Conservation (phyloP, 1,140 invertebrate genomes). For the Eupristina koningsbergeri region DNA sequence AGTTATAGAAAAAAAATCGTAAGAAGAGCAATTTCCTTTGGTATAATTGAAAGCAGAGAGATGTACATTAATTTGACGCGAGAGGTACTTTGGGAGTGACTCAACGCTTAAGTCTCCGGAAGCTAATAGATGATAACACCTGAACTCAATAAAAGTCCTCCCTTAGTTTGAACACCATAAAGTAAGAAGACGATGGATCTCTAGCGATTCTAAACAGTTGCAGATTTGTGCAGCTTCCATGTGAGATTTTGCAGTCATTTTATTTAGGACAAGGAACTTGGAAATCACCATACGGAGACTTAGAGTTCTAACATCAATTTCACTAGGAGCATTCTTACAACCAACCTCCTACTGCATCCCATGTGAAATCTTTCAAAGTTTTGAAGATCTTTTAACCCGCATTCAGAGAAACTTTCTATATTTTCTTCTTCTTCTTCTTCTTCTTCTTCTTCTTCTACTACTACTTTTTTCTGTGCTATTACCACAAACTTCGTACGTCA, state of each 20-base stretch:
- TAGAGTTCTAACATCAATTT: too few relatives aligned
- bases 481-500: background rate
- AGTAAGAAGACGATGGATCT: too few relatives aligned
- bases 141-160: too few relatives aligned
- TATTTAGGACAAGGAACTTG: background rate
- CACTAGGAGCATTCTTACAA: too few relatives aligned
- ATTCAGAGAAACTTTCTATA: background rate
- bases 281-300: too few relatives aligned
- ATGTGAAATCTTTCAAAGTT: background rate
- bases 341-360: too few relatives aligned
- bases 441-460: too few relatives aligned
- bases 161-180: too few relatives aligned
- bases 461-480: too few relatives aligned
- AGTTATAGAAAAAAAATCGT: too few relatives aligned
- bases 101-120: background rate
- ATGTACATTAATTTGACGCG: background rate
- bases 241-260: background rate
- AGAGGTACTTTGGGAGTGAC: background rate
- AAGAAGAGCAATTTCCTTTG: too few relatives aligned
- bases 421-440: background rate
- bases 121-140: background rate
- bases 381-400: background rate
- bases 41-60: too few relatives aligned
- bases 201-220: background rate
- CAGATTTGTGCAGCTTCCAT: background rate